A percentile compares a stretch with the other conserved stretches of the same genome.
These are phyloP conservation scores for Oryzias woworae DNA, from an alignment of 2,113 vertebrate species.

Conservation along the genomic window DNA sequence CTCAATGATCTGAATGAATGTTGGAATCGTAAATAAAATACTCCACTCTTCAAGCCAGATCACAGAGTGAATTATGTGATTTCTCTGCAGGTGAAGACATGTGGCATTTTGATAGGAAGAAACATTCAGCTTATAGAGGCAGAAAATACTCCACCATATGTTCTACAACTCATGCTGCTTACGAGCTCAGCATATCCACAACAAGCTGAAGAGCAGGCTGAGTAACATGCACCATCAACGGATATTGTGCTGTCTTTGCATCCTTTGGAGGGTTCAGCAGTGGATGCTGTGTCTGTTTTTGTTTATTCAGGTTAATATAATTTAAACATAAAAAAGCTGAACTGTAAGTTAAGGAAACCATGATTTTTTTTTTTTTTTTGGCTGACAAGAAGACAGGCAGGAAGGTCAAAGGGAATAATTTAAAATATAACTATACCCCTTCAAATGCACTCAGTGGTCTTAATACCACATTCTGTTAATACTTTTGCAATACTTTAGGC, in stretches of 20 bases:
- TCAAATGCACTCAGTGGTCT: too few species aligned
- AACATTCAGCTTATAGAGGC: constrained; percentile 3
- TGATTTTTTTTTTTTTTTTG: constrained; percentile 56
- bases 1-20: too few species aligned
- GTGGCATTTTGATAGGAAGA: too few species aligned
- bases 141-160: constrained; percentile 3
- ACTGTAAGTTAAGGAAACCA: constrained; percentile 48
- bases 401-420: constrained; percentile 39
- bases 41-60: background rate
- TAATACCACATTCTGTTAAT: too few species aligned
- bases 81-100: background rate
- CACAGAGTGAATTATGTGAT: constrained; percentile 4
- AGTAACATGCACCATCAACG: constrained; percentile 34
- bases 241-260: constrained; percentile 31
- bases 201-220: constrained; percentile 24
- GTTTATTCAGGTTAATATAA: constrained; percentile 62
- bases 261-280: constrained; percentile 38
- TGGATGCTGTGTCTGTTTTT: constrained; percentile 52
- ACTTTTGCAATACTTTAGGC: too few species aligned
- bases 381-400: constrained; percentile 45
- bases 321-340: constrained; percentile 53
- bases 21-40: too few species aligned
- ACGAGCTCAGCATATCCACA: constrained; percentile 27
- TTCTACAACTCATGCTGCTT: constrained; percentile 21
- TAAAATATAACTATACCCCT: too few species aligned